Evolutionary conservation across 2,797 vertebrate species (phyloP).

Genomic region (Austrolebias charrua): DNA sequence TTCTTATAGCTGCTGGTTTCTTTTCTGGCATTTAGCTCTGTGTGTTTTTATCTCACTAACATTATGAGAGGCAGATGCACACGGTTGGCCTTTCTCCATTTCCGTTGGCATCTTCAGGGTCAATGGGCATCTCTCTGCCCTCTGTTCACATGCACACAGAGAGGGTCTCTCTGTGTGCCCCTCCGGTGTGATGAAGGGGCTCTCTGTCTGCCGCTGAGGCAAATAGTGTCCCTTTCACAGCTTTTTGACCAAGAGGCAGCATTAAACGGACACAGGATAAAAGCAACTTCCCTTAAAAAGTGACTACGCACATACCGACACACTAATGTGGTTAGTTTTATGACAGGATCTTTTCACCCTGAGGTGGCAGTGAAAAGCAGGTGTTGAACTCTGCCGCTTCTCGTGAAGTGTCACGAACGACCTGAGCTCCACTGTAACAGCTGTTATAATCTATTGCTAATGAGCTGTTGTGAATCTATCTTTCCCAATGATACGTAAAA

Average conservation of each 20-base stretch:
- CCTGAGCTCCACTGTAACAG: conserved; percentile 31
- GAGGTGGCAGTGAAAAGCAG: conserved; percentile 58
- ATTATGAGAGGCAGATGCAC: conserved; percentile 73
- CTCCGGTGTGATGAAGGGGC: conserved; percentile 66
- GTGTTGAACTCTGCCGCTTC: conserved; percentile 52
- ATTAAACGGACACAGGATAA: conserved; percentile 74
- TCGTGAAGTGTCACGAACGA: conserved; percentile 28
- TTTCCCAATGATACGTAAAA: neutral
- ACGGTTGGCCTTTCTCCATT: conserved; percentile 70
- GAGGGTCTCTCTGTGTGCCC: conserved; percentile 56
- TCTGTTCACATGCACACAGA: conserved; percentile 62
- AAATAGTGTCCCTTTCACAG: conserved; percentile 78
- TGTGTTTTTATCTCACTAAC: conserved; percentile 55
- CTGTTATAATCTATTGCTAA: conserved; percentile 6
- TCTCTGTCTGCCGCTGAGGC: conserved; percentile 65
- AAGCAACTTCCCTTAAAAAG: conserved; percentile 74
- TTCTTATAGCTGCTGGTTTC: neutral
- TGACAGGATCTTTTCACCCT: conserved; percentile 70
- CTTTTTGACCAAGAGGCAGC: conserved; percentile 58
- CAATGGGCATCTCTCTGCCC: conserved; percentile 62
- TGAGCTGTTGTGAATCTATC: neutral
- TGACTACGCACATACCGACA: conserved; percentile 51
- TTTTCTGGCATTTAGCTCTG: conserved; percentile 35
- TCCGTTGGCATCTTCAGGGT: conserved; percentile 64
- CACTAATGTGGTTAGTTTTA: conserved; percentile 41